Conservation (phyloP, 53 echinoderm and acorn worm species). For the Apostichopus leukothele region DNA sequence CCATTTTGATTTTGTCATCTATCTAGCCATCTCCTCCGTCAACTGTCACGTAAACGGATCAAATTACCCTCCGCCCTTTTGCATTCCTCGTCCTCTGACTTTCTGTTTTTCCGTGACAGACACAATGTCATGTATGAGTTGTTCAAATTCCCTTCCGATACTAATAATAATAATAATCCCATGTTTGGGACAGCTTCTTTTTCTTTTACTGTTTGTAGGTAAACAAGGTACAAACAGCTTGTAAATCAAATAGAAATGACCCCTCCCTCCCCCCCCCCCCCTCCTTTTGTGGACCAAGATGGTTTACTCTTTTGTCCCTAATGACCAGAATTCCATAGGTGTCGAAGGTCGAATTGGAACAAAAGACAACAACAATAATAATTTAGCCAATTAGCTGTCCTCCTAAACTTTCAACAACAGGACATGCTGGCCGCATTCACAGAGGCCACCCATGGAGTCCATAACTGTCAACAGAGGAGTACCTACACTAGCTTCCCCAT, state of each 20-base stretch:
- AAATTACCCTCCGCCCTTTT: too few species aligned
- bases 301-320: slow-evolving; percentile 11
- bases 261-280: neutral
- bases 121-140: neutral
- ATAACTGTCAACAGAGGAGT: neutral
- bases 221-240: neutral
- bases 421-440: neutral
- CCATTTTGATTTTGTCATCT: neutral
- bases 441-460: slow-evolving; percentile 26
- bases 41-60: neutral
- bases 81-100: neutral
- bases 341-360: slow-evolving; percentile 24
- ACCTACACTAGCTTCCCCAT: neutral
- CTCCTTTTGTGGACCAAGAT: slow-evolving; percentile 1
- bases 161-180: neutral
- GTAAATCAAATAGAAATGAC: neutral
- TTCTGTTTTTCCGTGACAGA: neutral
- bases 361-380: slow-evolving; percentile 12
- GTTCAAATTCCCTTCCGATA: neutral
- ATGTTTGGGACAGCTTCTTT: neutral
- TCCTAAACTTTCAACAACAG: neutral
- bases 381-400: slow-evolving; percentile 27
- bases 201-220: too few species aligned
- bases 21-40: neutral
- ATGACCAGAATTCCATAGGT: slow-evolving; percentile 35